These are phyloP conservation scores for Thymelicus acteon DNA, from an alignment of 2,888 invertebrate genomes.

Conservation along the genomic window DNA sequence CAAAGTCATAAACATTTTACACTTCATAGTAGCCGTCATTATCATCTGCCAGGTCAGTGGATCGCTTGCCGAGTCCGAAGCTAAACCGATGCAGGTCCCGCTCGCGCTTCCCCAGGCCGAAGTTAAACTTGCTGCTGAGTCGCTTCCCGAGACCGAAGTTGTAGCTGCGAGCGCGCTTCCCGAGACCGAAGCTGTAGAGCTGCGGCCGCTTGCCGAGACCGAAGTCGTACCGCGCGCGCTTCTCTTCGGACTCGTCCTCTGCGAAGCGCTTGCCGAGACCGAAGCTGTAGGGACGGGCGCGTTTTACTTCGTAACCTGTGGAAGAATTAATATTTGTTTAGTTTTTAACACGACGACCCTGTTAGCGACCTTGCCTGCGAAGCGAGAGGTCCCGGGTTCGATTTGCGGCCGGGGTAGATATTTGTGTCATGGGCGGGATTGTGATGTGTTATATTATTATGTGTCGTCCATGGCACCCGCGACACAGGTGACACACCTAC, in stretches of 20 bases:
- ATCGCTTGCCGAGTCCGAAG: conserved; percentile 85
- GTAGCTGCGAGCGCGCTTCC: conserved; percentile 77
- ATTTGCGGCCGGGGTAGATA: too few relatives aligned
- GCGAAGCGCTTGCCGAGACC: conserved; percentile 87
- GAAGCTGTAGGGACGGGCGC: conserved; percentile 87
- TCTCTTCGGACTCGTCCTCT: conserved; percentile 65
- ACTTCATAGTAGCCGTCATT: conserved; percentile 65
- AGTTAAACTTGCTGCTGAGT: conserved; percentile 79
- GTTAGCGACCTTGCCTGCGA: too few relatives aligned
- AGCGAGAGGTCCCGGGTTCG: too few relatives aligned
- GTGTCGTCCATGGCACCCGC: too few relatives aligned
- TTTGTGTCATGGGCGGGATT: too few relatives aligned
- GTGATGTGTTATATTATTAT: too few relatives aligned
- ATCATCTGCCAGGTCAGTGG: conserved; percentile 61
- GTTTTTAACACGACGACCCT: too few relatives aligned
- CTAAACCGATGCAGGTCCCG: conserved; percentile 79
- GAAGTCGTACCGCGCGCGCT: conserved; percentile 74
- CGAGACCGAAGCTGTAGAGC: conserved; percentile 80
- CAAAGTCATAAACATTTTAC: conserved; percentile 53
- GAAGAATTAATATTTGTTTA: neutral
- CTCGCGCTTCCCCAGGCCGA: conserved; percentile 84
- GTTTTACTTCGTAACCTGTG: conserved; percentile 79
- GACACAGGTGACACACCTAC: too few relatives aligned
- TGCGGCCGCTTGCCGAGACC: conserved; percentile 76
- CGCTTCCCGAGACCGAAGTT: conserved; percentile 86